These are phyloP conservation scores for Rhineura floridana DNA, from an alignment of 2,113 vertebrate genomes.

Conservation along the genomic window DNA sequence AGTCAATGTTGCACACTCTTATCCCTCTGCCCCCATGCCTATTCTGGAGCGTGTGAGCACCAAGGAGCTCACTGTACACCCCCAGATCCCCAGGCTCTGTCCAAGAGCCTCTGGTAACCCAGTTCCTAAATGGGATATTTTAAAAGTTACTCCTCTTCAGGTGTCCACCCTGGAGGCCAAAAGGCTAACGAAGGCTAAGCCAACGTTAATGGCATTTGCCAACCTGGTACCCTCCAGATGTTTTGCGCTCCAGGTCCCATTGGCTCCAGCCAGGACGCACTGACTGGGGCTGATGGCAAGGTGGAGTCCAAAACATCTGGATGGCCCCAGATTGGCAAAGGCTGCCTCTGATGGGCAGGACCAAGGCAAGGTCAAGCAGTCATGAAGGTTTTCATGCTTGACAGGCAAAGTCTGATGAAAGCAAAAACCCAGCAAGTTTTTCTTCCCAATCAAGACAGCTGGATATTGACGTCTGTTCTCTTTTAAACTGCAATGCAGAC, in stretches of 20 bases:
- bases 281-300: too few species aligned
- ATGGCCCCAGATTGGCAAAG: background rate
- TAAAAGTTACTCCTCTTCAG: too few species aligned
- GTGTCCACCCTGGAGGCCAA: too few species aligned
- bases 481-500: background rate
- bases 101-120: background rate
- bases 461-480: background rate
- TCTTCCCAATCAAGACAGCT: background rate
- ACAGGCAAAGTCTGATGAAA: background rate
- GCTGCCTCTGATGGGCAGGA: background rate
- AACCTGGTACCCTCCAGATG: too few species aligned
- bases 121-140: background rate
- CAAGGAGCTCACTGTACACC: background rate
- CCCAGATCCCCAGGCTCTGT: background rate
- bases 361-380: background rate
- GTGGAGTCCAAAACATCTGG: background rate
- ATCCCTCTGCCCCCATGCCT: background rate
- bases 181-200: too few species aligned
- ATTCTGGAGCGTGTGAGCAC: background rate
- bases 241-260: too few species aligned
- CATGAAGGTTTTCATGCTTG: background rate
- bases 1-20: background rate
- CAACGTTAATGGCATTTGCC: too few species aligned
- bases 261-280: too few species aligned
- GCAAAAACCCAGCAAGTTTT: background rate